A percentile compares a stretch with the other conserved stretches of the same genome.
These are phyloP conservation scores for Eumaeus atala DNA, from an alignment of 1,140 invertebrate genomes.

Conservation along the genomic window DNA sequence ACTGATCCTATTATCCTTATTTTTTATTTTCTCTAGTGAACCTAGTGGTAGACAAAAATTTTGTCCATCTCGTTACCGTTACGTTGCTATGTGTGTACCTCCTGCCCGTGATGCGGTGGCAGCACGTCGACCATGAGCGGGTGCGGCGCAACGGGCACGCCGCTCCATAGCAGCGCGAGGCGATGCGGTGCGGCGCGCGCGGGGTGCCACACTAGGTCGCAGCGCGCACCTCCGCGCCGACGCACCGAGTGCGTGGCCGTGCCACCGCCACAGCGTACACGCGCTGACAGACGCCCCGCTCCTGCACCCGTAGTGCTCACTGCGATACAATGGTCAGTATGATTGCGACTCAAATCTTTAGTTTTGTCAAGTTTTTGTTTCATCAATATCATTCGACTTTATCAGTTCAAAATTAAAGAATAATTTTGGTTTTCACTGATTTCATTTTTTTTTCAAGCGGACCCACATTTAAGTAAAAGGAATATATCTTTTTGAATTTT, in stretches of 20 bases:
- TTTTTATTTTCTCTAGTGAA: too few relatives aligned
- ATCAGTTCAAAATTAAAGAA: too few relatives aligned
- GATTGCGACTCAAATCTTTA: neutral
- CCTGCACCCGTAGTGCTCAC: conserved; percentile 85
- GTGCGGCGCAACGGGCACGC: conserved; percentile 77
- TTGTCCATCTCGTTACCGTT: neutral
- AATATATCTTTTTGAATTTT: too few relatives aligned
- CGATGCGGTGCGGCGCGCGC: conserved; percentile 86
- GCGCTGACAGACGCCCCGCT: conserved; percentile 85
- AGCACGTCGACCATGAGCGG: conserved; percentile 72
- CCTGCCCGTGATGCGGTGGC: conserved; percentile 79
- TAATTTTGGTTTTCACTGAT: too few relatives aligned
- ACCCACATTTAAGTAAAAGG: too few relatives aligned
- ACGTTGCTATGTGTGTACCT: conserved; percentile 55
- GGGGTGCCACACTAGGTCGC: conserved; percentile 91
- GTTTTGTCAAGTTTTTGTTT: too few relatives aligned
- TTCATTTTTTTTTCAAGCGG: too few relatives aligned
- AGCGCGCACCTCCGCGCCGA: conserved; percentile 78
- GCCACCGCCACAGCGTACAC: conserved; percentile 85
- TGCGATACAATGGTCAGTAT: conserved; percentile 30
- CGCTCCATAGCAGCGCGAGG: conserved; percentile 86
- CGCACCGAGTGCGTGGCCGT: conserved; percentile 87
- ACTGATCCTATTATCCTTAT: too few relatives aligned
- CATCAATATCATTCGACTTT: too few relatives aligned
- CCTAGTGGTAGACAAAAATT: too few relatives aligned